Evolutionary conservation across 2,113 vertebrate species (phyloP).

Genomic region (Amblyornis subalaris): DNA sequence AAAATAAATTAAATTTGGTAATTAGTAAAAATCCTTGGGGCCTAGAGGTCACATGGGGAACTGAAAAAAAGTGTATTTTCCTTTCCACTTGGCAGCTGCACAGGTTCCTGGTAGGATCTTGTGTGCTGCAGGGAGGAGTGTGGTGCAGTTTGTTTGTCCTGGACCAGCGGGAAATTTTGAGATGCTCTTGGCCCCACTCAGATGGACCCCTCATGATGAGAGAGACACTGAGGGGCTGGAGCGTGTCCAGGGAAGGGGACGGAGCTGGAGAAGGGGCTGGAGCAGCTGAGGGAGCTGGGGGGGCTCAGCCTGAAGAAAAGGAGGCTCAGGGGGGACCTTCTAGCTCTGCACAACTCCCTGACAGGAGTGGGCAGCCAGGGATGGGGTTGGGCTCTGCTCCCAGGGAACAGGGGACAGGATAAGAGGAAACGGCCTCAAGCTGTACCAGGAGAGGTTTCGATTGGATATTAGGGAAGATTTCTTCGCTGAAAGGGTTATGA

Average conservation of each 20-base stretch:
- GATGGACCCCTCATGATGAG: background rate
- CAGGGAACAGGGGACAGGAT: background rate
- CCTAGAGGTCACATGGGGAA: background rate
- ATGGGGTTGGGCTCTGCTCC: background rate
- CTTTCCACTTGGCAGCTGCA: background rate
- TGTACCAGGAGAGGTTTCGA: rapidly evolving
- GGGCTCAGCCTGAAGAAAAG: background rate
- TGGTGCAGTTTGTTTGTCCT: background rate
- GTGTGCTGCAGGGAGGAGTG: rapidly evolving
- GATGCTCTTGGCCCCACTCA: background rate
- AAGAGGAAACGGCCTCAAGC: background rate
- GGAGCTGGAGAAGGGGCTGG: background rate
- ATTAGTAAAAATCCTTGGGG: background rate
- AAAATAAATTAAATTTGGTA: constrained; percentile 8
- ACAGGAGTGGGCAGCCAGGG: background rate
- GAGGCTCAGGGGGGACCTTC: background rate
- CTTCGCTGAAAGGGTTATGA: no score
- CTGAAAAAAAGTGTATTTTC: background rate
- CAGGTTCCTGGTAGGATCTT: background rate
- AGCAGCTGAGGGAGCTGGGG: background rate
- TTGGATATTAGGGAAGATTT: rapidly evolving
- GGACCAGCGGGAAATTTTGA: background rate
- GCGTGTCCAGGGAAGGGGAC: rapidly evolving
- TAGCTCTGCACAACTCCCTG: background rate
- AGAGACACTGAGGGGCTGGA: background rate